Conservation (phyloP, 2,888 invertebrate species). For the Cerastis rubricosa region DNA sequence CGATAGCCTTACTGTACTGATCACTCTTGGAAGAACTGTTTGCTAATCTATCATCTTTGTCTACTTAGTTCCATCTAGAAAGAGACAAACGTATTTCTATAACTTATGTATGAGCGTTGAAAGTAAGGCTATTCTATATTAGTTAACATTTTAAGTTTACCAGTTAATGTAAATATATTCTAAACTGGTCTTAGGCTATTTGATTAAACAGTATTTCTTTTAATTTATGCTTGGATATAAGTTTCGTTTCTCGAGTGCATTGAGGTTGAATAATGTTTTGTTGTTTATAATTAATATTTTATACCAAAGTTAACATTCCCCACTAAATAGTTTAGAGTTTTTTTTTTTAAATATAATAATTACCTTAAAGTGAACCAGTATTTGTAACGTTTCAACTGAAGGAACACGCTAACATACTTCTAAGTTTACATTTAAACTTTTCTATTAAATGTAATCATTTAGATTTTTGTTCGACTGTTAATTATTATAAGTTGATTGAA, state of each 20-base stretch:
- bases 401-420: conserved; percentile 79
- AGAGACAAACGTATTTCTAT: conserved; percentile 39
- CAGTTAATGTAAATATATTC: conserved; percentile 88
- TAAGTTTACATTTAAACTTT: conserved; percentile 85
- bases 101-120: conserved; percentile 35
- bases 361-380: conserved; percentile 72
- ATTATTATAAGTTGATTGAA: conserved; percentile 81
- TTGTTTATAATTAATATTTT: conserved; percentile 90
- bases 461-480: conserved; percentile 87
- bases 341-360: conserved; percentile 72
- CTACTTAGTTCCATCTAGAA: conserved; percentile 27
- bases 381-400: conserved; percentile 78
- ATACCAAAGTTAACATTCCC: conserved; percentile 95
- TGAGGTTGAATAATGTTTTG: conserved; percentile 88
- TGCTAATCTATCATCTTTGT: conserved; percentile 37
- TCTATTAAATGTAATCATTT: conserved; percentile 84
- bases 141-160: conserved; percentile 78
- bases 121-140: conserved; percentile 67
- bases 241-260: conserved; percentile 86
- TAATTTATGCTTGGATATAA: conserved; percentile 89
- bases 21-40: conserved; percentile 29
- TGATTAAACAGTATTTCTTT: conserved; percentile 88
- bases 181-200: conserved; percentile 84
- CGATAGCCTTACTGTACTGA: conserved; percentile 55
- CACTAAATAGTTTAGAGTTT: conserved; percentile 89